Evolutionary conservation across 2,113 vertebrate species (phyloP), one percentile per base, ranked within the genome.

Genomic region (Ifrita kowaldi): DNA sequence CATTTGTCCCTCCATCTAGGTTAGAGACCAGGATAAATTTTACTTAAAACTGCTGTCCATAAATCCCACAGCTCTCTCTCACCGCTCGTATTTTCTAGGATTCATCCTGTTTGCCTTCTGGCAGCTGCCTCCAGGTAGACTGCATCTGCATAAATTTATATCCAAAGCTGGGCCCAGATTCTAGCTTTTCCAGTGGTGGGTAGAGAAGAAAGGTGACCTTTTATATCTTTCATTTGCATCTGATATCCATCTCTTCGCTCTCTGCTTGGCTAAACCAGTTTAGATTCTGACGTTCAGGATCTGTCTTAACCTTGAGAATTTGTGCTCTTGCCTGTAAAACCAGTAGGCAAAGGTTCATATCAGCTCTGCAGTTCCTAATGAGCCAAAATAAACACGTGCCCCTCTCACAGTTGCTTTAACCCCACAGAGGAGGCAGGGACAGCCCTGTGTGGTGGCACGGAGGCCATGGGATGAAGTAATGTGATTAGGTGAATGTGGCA

Each of bases 371-470:
- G 50, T 9, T 88, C 15, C 33, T n/a, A 52, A 33, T 11, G 50
- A 91, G 74, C 81, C 87, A 87, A 79, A 93, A 76, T 26, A 93
- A 94, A 77, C 77, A 73, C 3, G 1, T 3, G 4, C 0, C 1
- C 22, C 28, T 63, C 47, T 83, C 84, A 30, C 20, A 55, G 55
- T 7, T 62, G 44, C 49, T 84, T 73, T 91, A 93, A 78, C n/a
- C 26, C 35, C 35, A 13, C 9, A 11, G 62, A 79, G 65, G 46
- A 87, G 46, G 44, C 5, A 21, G 49, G 32, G 35, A 73, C 26
- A 94, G 30, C 37, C 35, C 22, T 26, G 6, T 0, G 0, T 47
- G 52, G 33, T 22, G 44, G 21, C 37, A 6, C 0, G 2, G 67
- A 88, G 35, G 37, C 44, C 24, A 69, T 7, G 16, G 57, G 24